A percentile compares a stretch with the other conserved stretches of the same genome.
Conservation (phyloP, 2,888 invertebrate genomes). For the Blastobasis adustella region DNA sequence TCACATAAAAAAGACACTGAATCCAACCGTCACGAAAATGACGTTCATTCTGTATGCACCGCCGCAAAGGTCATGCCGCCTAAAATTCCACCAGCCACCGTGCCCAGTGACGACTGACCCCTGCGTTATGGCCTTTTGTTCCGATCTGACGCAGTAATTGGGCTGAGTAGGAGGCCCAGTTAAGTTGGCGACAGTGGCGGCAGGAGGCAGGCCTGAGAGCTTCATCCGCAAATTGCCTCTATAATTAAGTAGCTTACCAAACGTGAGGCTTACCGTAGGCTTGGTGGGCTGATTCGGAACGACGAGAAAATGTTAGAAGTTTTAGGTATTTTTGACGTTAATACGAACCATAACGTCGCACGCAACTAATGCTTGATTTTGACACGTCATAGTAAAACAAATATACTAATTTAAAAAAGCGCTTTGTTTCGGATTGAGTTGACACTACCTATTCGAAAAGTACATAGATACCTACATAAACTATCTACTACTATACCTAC, state of each 20-base stretch:
- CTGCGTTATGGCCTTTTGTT: not conserved
- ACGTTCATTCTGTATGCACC: slow-evolving; percentile 5
- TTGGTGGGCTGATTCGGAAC: slow-evolving; percentile 1
- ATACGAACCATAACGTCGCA: too few relatives aligned
- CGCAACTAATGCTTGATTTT: too few relatives aligned
- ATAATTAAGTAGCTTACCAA: slow-evolving; percentile 46
- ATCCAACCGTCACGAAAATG: not conserved
- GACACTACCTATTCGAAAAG: too few relatives aligned
- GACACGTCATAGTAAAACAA: too few relatives aligned
- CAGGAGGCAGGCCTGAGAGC: slow-evolving; percentile 26
- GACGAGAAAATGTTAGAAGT: not conserved
- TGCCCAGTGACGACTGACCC: not conserved
- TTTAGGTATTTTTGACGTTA: too few relatives aligned
- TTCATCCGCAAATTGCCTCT: slow-evolving; percentile 41
- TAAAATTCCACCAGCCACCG: slow-evolving; percentile 1
- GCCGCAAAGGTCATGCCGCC: slow-evolving; percentile 4
- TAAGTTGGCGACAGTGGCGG: slow-evolving; percentile 5
- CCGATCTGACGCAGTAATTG: not conserved
- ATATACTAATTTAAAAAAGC: too few relatives aligned
- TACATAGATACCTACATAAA: too few relatives aligned
- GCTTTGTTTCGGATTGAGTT: too few relatives aligned
- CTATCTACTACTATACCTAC: too few relatives aligned
- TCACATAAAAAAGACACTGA: too few relatives aligned
- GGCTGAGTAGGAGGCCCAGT: not conserved
- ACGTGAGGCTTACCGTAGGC: slow-evolving; percentile 22